These are phyloP conservation scores for Eulemur coronatus DNA, from an alignment of 2,797 vertebrate genomes.

Conservation along the genomic window DNA sequence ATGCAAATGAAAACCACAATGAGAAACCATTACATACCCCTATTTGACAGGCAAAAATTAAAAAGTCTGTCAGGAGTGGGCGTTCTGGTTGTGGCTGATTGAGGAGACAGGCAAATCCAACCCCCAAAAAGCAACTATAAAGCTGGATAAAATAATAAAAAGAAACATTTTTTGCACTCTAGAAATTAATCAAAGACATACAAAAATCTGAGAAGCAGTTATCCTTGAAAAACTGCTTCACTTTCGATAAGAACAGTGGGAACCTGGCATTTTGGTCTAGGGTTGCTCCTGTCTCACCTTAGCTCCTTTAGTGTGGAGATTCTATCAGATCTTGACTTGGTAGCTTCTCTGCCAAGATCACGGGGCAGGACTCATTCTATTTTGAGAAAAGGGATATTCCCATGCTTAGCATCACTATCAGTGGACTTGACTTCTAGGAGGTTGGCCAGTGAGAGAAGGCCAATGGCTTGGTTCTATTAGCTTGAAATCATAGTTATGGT, in stretches of 20 bases:
- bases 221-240: background rate
- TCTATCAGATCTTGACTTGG: background rate
- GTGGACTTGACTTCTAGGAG: background rate
- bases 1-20: slow-evolving; percentile 1
- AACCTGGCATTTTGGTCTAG: background rate
- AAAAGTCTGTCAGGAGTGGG: background rate
- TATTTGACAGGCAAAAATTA: background rate
- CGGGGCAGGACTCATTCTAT: background rate
- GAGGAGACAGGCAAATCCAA: background rate
- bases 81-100: background rate
- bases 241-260: background rate
- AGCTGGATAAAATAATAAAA: background rate
- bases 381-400: background rate
- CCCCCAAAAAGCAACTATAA: background rate
- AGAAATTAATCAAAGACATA: background rate
- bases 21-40: background rate
- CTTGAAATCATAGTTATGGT: background rate
- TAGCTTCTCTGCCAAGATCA: background rate
- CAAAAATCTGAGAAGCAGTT: background rate
- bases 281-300: background rate
- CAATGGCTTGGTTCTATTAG: background rate
- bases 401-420: background rate
- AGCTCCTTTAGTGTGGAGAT: background rate
- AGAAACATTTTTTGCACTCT: background rate
- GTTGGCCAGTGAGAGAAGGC: background rate